These are phyloP conservation scores for Psilopogon haemacephalus DNA, from an alignment of 2,113 vertebrate genomes.

Conservation along the genomic window DNA sequence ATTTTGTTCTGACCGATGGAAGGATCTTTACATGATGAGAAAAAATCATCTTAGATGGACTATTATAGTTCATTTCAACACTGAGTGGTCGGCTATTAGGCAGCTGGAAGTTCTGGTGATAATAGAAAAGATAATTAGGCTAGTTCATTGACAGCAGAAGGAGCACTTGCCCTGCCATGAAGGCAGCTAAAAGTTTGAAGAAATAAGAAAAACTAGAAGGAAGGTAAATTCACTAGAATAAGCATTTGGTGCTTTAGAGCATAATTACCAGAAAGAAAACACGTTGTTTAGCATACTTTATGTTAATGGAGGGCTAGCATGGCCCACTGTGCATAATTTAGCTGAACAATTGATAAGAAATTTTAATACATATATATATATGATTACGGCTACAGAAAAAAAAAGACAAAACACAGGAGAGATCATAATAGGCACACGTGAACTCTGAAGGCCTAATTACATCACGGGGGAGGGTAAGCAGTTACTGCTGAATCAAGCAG, in stretches of 20 bases:
- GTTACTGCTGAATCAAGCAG: conserved; percentile 98
- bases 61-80: conserved; percentile 41
- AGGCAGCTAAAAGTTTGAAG: conserved; percentile 72
- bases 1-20: conserved; percentile 1
- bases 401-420: conserved; percentile 86
- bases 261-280: conserved; percentile 84
- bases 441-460: conserved; percentile 99
- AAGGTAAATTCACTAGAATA: conserved; percentile 81
- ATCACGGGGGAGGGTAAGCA: conserved; percentile 90
- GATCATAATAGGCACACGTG: conserved; percentile 89
- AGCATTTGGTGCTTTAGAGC: conserved; percentile 83
- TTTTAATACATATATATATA: conserved; percentile 87
- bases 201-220: conserved; percentile 62
- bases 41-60: conserved; percentile 19
- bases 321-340: conserved; percentile 95
- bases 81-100: not conserved
- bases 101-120: conserved; percentile 16
- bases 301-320: conserved; percentile 85
- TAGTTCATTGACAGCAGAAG: conserved; percentile 56
- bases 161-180: conserved; percentile 59
- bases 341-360: conserved; percentile 87
- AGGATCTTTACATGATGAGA: conserved; percentile 16
- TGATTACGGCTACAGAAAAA: conserved; percentile 88
- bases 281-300: conserved; percentile 85
- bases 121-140: conserved; percentile 64